Evolutionary conservation across 2,113 vertebrate genomes (phyloP).

Genomic region (Actenoides hombroni): DNA sequence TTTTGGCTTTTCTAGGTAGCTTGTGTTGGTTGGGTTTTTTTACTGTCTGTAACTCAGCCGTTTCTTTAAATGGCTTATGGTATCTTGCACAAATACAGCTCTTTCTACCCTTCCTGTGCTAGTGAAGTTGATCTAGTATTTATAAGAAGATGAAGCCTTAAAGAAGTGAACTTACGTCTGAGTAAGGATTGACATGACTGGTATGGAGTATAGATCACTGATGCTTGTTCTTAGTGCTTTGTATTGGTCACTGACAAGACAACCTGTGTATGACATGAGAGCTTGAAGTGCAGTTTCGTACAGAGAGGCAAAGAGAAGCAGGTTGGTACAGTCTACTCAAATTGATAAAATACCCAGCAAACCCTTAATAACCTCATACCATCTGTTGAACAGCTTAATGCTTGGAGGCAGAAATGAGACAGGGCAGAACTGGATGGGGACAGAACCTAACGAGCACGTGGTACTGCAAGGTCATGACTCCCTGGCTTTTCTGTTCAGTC

Average conservation of each 20-base stretch:
- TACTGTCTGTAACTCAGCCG: neutral
- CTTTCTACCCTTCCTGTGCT: neutral
- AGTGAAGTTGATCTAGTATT: neutral
- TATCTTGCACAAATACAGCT: neutral
- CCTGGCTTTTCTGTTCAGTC: neutral
- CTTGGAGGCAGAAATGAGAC: neutral
- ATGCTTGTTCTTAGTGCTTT: neutral
- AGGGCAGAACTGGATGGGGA: neutral
- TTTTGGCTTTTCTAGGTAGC: neutral
- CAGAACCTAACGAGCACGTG: neutral
- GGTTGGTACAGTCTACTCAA: neutral
- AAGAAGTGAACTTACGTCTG: neutral
- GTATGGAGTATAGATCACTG: neutral
- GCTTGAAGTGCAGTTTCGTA: neutral
- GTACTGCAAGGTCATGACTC: neutral
- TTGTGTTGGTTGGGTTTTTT: neutral
- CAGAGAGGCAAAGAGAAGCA: neutral
- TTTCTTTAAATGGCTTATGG: neutral
- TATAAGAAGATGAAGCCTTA: neutral
- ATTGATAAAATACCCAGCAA: neutral
- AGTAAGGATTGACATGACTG: neutral
- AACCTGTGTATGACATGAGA: fast-evolving
- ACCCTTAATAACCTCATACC: neutral
- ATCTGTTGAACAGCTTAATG: neutral
- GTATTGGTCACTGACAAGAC: neutral